Conservation (phyloP, 2,797 vertebrate species). For the Eleutherodactylus coqui region DNA sequence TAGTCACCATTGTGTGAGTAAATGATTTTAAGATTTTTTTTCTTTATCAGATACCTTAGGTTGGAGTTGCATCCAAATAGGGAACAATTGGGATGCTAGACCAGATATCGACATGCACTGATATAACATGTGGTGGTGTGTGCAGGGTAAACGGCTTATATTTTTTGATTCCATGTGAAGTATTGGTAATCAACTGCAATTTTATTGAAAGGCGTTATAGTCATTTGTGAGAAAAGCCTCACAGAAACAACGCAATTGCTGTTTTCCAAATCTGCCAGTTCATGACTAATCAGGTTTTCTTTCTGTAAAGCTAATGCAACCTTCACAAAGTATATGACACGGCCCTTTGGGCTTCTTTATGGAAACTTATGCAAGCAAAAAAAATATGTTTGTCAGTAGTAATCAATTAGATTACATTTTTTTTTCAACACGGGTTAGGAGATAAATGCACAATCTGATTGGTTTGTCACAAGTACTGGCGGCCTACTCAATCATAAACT, state of each 20-base stretch:
- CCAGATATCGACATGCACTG: background rate
- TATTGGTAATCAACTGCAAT: background rate
- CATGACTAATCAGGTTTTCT: background rate
- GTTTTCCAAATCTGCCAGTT: background rate
- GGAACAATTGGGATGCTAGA: background rate
- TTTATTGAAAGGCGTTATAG: background rate
- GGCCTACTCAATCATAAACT: background rate
- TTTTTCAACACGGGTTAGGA: background rate
- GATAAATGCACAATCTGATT: background rate
- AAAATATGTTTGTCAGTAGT: background rate
- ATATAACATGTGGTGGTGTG: background rate
- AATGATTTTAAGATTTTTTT: slow-evolving; percentile 36
- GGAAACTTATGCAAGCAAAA: background rate
- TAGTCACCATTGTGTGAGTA: slow-evolving; percentile 34
- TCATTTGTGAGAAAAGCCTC: background rate
- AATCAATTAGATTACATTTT: background rate
- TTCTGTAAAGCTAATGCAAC: background rate
- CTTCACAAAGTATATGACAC: background rate
- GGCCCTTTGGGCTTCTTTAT: background rate
- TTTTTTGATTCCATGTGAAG: slow-evolving; percentile 2
- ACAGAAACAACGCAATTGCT: background rate
- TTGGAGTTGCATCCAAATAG: background rate
- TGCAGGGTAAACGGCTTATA: background rate
- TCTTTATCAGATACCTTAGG: background rate
- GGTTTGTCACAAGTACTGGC: background rate